Evolutionary conservation across 2,113 vertebrate species (phyloP).

Genomic region (Pseudorasbora parva): DNA sequence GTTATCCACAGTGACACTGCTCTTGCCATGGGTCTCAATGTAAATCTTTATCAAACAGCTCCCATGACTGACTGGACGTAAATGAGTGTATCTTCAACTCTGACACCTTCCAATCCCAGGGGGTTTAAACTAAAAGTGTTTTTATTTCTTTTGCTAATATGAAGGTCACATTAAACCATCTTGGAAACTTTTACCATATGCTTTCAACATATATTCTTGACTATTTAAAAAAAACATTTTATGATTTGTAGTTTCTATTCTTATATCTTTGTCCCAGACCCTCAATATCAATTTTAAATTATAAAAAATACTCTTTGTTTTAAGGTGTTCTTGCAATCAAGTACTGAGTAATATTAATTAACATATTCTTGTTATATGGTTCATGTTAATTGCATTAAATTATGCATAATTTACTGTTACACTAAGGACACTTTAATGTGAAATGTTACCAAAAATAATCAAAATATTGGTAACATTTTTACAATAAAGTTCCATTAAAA

Average conservation of each 20-base stretch:
- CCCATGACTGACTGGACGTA: background rate
- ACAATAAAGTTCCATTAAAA: no score
- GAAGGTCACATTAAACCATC: background rate
- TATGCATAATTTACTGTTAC: no score
- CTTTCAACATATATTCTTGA: background rate
- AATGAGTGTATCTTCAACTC: background rate
- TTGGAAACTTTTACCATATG: background rate
- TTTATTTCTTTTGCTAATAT: background rate
- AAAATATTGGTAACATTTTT: no score
- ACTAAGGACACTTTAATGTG: no score
- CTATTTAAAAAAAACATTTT: background rate
- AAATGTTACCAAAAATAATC: no score
- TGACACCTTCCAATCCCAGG: background rate
- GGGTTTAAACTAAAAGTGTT: background rate
- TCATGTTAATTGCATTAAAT: no score
- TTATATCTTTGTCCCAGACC: background rate
- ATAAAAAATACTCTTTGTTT: background rate
- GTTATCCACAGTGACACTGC: constrained; percentile 14
- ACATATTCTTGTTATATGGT: no score
- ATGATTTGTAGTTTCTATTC: background rate
- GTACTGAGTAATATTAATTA: no score
- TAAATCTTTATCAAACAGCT: constrained; percentile 21
- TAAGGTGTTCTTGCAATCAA: no score
- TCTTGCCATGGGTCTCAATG: background rate
- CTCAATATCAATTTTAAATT: background rate